These are phyloP conservation scores for Dicyrtomina minuta DNA, from an alignment of 2,888 invertebrate genomes.

Conservation along the genomic window DNA sequence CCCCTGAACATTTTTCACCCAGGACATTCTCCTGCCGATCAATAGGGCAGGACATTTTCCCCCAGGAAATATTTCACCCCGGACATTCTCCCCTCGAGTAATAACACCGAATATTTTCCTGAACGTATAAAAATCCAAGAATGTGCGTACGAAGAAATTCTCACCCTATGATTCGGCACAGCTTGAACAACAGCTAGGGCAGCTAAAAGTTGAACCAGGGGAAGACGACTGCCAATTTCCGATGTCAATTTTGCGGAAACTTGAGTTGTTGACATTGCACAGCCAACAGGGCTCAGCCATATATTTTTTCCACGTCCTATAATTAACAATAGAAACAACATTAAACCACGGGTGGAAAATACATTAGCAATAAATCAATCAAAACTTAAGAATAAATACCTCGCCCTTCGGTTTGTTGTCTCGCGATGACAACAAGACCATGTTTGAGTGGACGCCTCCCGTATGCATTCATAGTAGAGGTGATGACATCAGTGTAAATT, in stretches of 20 bases:
- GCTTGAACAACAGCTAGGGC: constrained; percentile 79
- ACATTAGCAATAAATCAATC: not conserved
- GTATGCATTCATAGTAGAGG: constrained; percentile 73
- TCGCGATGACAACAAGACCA: constrained; percentile 77
- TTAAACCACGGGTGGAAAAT: too few relatives aligned
- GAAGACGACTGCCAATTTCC: constrained; percentile 67
- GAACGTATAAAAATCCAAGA: too few relatives aligned
- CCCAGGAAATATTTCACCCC: too few relatives aligned
- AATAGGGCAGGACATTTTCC: too few relatives aligned
- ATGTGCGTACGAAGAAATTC: too few relatives aligned
- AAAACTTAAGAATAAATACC: constrained; percentile 57
- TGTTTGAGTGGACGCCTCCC: constrained; percentile 64
- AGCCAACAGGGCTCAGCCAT: constrained; percentile 90
- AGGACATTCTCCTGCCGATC: too few relatives aligned
- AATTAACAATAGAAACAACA: too few relatives aligned
- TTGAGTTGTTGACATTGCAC: constrained; percentile 86
- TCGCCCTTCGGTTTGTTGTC: constrained; percentile 71
- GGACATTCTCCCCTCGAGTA: too few relatives aligned
- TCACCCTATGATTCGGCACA: constrained; percentile 72
- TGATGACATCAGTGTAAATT: constrained; percentile 76
- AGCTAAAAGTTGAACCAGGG: constrained; percentile 83
- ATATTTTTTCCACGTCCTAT: constrained; percentile 72
- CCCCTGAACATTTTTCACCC: too few relatives aligned
- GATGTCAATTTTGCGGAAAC: constrained; percentile 66
- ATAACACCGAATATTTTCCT: too few relatives aligned